Conservation (phyloP, 2,113 vertebrate species). For the Myrmecobius fasciatus region DNA sequence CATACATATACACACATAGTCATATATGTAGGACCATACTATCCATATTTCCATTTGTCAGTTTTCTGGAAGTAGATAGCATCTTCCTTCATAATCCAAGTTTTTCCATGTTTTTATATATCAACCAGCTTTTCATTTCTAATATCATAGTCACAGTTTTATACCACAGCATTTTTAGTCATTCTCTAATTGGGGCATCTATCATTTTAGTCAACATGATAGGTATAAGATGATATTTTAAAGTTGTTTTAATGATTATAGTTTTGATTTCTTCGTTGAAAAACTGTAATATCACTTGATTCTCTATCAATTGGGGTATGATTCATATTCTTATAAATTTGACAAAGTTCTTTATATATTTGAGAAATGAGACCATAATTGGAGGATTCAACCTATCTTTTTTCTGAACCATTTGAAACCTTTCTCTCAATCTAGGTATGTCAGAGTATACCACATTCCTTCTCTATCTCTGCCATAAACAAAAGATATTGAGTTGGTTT, state of each 20-base stretch:
- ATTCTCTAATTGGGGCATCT: background rate
- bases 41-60: background rate
- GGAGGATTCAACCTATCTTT: background rate
- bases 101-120: background rate
- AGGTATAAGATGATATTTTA: background rate
- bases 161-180: background rate
- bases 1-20: no score
- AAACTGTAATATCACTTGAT: background rate
- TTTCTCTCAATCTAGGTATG: background rate
- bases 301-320: background rate
- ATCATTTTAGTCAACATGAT: background rate
- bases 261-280: background rate
- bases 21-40: background rate
- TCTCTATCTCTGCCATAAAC: background rate
- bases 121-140: background rate
- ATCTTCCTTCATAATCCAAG: no score
- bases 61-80: background rate
- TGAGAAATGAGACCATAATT: background rate
- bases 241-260: background rate
- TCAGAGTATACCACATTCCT: background rate
- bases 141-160: background rate
- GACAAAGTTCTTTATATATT: background rate
- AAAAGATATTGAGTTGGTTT: background rate
- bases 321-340: background rate
- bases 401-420: background rate